Evolutionary conservation across 2,113 vertebrate genomes (phyloP).

Genomic region (Hystrix brachyura): DNA sequence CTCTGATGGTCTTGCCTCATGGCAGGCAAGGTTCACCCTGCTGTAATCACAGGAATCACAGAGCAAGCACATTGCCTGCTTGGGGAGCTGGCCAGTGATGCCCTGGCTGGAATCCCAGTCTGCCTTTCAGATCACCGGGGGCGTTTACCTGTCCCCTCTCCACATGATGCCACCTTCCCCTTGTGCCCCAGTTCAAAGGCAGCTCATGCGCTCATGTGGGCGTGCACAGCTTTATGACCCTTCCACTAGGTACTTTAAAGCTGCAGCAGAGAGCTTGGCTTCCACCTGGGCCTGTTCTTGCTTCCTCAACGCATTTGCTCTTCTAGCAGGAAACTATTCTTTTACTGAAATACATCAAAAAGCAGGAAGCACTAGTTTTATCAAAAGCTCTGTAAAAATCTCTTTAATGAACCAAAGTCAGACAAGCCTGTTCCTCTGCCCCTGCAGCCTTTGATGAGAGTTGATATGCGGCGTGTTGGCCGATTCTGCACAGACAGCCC

Average conservation of each 20-base stretch:
- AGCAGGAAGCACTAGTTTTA: slow-evolving; percentile 88
- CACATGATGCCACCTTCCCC: rapidly evolving
- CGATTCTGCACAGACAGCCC: not conserved
- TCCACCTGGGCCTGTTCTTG: not conserved
- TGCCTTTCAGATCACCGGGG: not conserved
- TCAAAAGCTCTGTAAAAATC: slow-evolving; percentile 84
- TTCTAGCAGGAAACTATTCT: not conserved
- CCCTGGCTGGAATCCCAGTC: rapidly evolving
- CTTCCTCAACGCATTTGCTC: slow-evolving; percentile 58
- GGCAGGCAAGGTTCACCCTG: rapidly evolving
- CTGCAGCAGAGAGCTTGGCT: rapidly evolving
- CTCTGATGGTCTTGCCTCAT: not conserved
- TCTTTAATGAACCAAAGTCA: slow-evolving; percentile 81
- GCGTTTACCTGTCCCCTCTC: not conserved
- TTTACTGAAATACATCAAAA: slow-evolving; percentile 85
- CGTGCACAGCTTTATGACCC: rapidly evolving
- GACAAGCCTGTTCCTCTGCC: slow-evolving; percentile 79
- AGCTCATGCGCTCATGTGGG: rapidly evolving
- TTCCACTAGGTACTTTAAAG: not conserved
- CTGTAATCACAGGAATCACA: not conserved
- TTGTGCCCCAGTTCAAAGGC: not conserved
- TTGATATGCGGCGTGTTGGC: slow-evolving; percentile 65
- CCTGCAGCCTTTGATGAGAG: slow-evolving; percentile 82
- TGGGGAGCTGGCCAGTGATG: rapidly evolving
- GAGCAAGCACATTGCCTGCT: not conserved